phyloP scores from a whole-genome alignment of 2,797 vertebrate species.

The Oceanodroma leucorhoa region DNA sequence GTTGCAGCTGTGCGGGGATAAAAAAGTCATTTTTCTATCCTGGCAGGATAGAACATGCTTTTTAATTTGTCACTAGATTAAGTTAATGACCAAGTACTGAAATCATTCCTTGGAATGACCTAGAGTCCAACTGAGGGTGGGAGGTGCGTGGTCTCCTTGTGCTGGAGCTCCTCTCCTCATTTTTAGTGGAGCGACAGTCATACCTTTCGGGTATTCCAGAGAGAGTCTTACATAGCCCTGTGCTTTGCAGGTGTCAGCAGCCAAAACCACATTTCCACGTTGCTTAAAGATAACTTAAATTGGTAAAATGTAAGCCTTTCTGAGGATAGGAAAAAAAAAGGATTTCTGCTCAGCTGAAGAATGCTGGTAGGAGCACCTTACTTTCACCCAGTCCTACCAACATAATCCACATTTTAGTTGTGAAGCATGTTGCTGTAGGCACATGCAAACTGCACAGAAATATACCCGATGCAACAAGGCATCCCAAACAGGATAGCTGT shows the following conservation, averaged over 20 bases:
- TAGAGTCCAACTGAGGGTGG: not conserved
- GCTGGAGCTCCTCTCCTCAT: not conserved
- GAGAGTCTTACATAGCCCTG: not conserved
- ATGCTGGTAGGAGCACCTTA: not conserved
- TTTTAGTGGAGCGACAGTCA: not conserved
- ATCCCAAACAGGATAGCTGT: not conserved
- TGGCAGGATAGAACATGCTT: constrained; percentile 17
- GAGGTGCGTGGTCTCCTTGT: not conserved
- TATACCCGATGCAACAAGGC: not conserved
- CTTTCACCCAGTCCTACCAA: not conserved
- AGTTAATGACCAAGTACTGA: constrained; percentile 53
- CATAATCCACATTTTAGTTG: not conserved
- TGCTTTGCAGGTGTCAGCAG: not conserved
- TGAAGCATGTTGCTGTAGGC: not conserved
- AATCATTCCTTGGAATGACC: constrained; percentile 5
- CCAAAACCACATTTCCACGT: rapidly evolving
- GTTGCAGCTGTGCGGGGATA: constrained; percentile 38
- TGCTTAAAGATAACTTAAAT: not conserved
- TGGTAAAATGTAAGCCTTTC: not conserved
- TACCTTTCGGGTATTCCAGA: not conserved
- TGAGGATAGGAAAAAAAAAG: not conserved
- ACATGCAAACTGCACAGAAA: not conserved
- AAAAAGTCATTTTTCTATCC: constrained; percentile 46
- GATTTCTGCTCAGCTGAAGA: not conserved
- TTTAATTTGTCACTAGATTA: constrained; percentile 65